Conservation (phyloP, 2,888 invertebrate genomes). For the Euclidia mi region DNA sequence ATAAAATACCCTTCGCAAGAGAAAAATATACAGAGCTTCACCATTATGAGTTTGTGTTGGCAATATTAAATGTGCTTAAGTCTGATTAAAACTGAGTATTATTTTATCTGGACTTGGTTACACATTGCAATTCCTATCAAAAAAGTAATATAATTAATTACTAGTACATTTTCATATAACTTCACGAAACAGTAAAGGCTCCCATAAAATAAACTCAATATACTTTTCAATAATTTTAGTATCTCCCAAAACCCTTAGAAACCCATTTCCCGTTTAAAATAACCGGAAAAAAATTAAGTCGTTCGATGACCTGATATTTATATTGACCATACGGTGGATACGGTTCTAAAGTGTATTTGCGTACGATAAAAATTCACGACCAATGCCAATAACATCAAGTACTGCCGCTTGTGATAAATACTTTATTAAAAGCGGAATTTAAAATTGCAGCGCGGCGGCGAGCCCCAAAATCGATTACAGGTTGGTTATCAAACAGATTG, state of each 20-base stretch:
- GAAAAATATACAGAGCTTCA: too few relatives aligned
- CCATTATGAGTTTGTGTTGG: too few relatives aligned
- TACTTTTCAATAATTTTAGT: too few relatives aligned
- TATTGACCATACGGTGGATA: slow-evolving; percentile 1
- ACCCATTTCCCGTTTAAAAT: neutral
- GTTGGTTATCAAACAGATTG: slow-evolving; percentile 58
- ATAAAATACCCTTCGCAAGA: too few relatives aligned
- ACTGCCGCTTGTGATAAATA: slow-evolving; percentile 12
- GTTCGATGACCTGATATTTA: neutral
- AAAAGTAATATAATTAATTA: too few relatives aligned
- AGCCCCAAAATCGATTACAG: slow-evolving; percentile 54
- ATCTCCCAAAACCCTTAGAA: neutral
- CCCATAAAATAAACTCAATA: too few relatives aligned
- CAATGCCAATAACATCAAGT: slow-evolving; percentile 15
- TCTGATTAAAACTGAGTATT: too few relatives aligned
- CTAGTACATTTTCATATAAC: too few relatives aligned
- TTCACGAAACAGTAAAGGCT: too few relatives aligned
- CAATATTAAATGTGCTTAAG: too few relatives aligned
- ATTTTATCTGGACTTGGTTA: too few relatives aligned
- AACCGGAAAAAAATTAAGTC: slow-evolving; percentile 9
- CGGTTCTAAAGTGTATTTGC: slow-evolving; percentile 18
- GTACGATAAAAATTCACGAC: slow-evolving; percentile 31
- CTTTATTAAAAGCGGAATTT: slow-evolving; percentile 52
- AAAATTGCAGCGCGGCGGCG: slow-evolving; percentile 50
- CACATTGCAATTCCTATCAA: too few relatives aligned